Conservation (phyloP, 2,797 vertebrate genomes). For the Mareca strepera region DNA sequence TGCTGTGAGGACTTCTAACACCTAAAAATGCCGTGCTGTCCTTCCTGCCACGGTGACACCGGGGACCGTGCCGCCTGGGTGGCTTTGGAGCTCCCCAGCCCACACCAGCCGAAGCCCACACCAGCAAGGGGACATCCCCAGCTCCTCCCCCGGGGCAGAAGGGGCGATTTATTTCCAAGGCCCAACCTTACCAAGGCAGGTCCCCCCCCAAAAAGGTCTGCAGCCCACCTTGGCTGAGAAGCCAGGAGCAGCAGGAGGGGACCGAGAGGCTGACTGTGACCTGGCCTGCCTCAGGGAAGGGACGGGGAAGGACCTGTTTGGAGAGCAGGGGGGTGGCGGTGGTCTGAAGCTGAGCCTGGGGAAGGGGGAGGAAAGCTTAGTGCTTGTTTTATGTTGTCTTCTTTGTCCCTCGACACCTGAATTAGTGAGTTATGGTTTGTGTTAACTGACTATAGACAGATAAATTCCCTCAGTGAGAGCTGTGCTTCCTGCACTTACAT, state of each 20-base stretch:
- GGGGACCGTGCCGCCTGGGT: fast-evolving
- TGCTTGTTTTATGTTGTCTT: background rate
- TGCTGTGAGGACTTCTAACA: background rate
- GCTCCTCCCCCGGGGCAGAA: fast-evolving
- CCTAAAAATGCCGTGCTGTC: background rate
- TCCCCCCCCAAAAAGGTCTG: background rate
- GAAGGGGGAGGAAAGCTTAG: background rate
- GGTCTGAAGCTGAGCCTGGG: fast-evolving
- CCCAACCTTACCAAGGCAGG: background rate
- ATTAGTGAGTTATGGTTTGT: fast-evolving
- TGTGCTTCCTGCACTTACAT: background rate
- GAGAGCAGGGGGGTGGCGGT: too few species aligned
- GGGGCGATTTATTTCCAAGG: background rate
- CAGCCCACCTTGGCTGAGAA: background rate
- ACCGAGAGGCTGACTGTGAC: background rate
- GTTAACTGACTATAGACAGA: background rate
- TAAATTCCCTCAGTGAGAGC: background rate
- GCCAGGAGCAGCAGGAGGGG: background rate
- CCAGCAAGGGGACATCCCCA: fast-evolving
- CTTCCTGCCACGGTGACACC: background rate
- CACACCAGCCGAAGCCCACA: fast-evolving
- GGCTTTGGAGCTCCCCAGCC: background rate
- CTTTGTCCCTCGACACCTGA: background rate
- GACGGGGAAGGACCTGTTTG: background rate
- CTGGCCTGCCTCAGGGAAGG: fast-evolving